Conservation (phyloP, 2,113 vertebrate species). For the Puffinus mauretanicus region DNA sequence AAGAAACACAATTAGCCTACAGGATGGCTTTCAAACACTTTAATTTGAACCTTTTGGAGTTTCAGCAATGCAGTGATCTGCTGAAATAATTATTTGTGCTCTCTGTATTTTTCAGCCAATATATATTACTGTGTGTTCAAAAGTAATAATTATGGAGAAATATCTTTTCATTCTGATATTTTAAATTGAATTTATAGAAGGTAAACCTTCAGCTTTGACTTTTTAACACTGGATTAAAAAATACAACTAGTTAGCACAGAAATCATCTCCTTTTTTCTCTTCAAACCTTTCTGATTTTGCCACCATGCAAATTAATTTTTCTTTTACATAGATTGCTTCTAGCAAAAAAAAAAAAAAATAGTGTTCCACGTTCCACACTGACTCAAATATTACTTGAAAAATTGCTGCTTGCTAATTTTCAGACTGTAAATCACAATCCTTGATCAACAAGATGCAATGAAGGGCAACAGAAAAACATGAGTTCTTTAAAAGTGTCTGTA, state of each 20-base stretch:
- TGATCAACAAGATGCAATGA: not conserved
- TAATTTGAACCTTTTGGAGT: conserved; percentile 23
- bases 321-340: not conserved
- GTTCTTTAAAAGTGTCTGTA: not conserved
- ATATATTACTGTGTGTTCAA: not conserved
- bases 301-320: not conserved
- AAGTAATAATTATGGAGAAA: not conserved
- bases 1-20: conserved; percentile 49
- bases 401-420: not conserved
- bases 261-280: not conserved
- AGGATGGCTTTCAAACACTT: conserved; percentile 44
- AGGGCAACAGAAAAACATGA: not conserved
- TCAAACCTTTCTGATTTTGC: not conserved
- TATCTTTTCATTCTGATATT: not conserved
- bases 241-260: not conserved
- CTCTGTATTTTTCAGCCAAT: not conserved
- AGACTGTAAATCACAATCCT: not conserved
- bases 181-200: not conserved
- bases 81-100: conserved; percentile 8
- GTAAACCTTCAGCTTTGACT: not conserved
- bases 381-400: not conserved
- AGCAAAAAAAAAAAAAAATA: not conserved
- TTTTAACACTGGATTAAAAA: not conserved
- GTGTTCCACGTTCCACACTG: not conserved
- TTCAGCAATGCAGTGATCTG: not conserved